Evolutionary conservation across 2,113 vertebrate species (phyloP).

Genomic region (Tapirus terrestris): DNA sequence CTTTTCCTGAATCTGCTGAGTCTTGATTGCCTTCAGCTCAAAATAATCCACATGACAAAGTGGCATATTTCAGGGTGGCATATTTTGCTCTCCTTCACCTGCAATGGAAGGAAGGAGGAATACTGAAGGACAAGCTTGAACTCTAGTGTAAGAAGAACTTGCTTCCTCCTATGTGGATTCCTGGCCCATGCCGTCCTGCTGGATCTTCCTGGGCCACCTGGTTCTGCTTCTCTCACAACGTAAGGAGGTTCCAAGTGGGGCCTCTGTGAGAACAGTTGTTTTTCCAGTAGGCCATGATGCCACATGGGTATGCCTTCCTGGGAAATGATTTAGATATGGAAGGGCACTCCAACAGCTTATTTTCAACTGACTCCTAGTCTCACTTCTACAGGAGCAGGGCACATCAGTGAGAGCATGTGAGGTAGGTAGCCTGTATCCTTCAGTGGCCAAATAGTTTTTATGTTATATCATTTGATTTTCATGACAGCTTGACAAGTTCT

Average conservation of each 20-base stretch:
- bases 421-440: fast-evolving
- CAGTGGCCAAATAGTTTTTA: not conserved
- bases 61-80: too few species aligned
- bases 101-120: not conserved
- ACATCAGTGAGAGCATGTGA: fast-evolving
- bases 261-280: not conserved
- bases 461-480: not conserved
- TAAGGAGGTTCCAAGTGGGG: fast-evolving
- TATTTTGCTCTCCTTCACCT: too few species aligned
- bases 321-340: not conserved
- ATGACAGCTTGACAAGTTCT: not conserved
- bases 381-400: not conserved
- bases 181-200: fast-evolving
- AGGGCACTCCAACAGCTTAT: not conserved
- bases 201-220: fast-evolving
- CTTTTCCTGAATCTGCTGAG: too few species aligned
- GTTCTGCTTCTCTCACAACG: too few species aligned
- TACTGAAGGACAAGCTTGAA: not conserved
- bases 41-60: too few species aligned
- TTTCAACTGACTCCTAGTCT: not conserved
- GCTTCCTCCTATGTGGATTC: not conserved
- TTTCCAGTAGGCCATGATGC: not conserved
- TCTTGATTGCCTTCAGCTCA: too few species aligned
- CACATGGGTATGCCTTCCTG: not conserved
- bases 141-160: not conserved